Conservation (phyloP, 30 jellyfish, hydroid and myxozoan species). For the Pelagia noctiluca region DNA sequence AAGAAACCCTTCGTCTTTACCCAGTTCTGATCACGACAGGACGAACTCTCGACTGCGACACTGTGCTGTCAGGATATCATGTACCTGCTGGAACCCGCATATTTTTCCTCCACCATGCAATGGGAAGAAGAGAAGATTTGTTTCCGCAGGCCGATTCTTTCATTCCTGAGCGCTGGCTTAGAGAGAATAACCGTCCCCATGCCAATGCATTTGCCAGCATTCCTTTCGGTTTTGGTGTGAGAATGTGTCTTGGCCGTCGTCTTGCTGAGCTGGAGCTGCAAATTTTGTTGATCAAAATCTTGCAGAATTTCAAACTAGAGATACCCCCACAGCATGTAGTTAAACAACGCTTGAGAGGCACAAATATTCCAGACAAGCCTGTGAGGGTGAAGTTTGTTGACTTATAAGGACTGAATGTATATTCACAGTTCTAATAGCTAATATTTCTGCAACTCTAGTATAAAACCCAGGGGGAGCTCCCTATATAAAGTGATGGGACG, state of each 20-base stretch:
- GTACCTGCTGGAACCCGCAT: slow-evolving; percentile 72
- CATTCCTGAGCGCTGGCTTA: slow-evolving; percentile 74
- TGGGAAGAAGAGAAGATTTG: slow-evolving; percentile 66
- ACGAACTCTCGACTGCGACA: slow-evolving; percentile 22
- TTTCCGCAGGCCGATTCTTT: slow-evolving; percentile 53
- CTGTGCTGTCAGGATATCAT: slow-evolving; percentile 62
- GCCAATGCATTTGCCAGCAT: slow-evolving; percentile 52
- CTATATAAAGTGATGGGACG: too few relatives aligned
- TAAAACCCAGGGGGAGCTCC: too few relatives aligned
- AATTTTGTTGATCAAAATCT: slow-evolving; percentile 34
- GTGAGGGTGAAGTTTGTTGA: slow-evolving; percentile 57
- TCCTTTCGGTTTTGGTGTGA: slow-evolving; percentile 78
- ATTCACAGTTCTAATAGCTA: too few relatives aligned
- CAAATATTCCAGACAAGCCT: slow-evolving; percentile 65
- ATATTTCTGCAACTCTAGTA: too few relatives aligned
- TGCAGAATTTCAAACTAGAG: slow-evolving; percentile 29
- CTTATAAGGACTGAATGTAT: too few relatives aligned
- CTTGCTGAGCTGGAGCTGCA: slow-evolving; percentile 76
- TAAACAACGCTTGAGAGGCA: slow-evolving; percentile 50
- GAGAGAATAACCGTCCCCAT: background rate
- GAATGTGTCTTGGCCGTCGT: slow-evolving; percentile 82
- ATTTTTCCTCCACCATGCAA: slow-evolving; percentile 39
- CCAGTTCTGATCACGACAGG: slow-evolving; percentile 47
- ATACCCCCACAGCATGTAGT: slow-evolving; percentile 38
- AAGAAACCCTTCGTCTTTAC: slow-evolving; percentile 72